phyloP scores from a whole-genome alignment of 2,888 invertebrate species.

The Metallyticus violacea region DNA sequence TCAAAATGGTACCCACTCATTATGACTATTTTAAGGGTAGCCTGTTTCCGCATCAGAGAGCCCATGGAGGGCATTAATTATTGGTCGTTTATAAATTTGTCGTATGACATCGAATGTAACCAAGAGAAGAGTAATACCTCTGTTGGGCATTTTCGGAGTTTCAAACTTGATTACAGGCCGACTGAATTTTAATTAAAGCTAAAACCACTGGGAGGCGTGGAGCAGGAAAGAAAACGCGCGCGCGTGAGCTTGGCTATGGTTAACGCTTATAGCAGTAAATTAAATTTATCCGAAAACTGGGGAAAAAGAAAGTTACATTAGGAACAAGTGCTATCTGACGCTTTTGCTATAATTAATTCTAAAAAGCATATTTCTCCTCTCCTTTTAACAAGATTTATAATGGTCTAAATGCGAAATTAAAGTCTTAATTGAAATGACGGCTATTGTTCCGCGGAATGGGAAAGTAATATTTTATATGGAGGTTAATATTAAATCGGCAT shows the following conservation, averaged over 20 bases:
- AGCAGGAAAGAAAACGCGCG: no score
- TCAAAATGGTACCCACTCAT: no score
- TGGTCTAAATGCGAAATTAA: not conserved
- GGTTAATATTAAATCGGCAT: not conserved
- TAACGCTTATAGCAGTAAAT: no score
- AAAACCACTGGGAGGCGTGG: not conserved
- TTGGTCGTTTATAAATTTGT: no score
- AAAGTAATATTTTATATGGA: no score
- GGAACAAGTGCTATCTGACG: not conserved
- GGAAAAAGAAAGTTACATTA: not conserved
- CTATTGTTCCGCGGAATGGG: no score
- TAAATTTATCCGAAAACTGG: not conserved
- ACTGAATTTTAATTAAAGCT: not conserved
- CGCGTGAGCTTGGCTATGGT: no score
- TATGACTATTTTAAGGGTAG: no score
- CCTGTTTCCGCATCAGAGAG: no score
- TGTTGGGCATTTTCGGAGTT: not conserved
- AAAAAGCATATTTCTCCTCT: not conserved
- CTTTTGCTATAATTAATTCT: not conserved
- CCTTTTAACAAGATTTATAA: not conserved
- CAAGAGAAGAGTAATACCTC: not conserved
- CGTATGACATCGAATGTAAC: not conserved
- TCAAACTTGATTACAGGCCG: not conserved
- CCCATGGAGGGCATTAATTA: no score
- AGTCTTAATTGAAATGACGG: not conserved